A percentile compares a stretch with the other conserved stretches of the same genome.
These are phyloP conservation scores for Lutra lutra DNA, from an alignment of 2,797 vertebrate species.

Conservation along the genomic window DNA sequence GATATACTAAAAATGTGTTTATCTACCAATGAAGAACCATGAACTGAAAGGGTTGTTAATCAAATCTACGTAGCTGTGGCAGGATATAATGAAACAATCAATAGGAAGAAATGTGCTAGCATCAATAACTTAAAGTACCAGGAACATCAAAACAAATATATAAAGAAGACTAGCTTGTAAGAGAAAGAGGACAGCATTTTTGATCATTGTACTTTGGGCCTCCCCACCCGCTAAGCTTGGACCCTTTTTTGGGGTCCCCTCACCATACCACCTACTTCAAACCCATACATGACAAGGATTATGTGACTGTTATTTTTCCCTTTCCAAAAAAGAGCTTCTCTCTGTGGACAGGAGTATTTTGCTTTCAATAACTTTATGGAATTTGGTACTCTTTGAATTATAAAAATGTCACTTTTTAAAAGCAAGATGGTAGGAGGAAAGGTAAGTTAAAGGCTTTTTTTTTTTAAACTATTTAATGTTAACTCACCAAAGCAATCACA, in stretches of 20 bases:
- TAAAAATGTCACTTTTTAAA: conserved; percentile 48
- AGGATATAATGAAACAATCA: conserved; percentile 83
- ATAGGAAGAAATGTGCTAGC: conserved; percentile 80
- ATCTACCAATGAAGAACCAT: conserved; percentile 81
- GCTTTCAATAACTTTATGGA: conserved; percentile 47
- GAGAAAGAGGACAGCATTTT: conserved; percentile 72
- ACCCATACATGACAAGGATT: conserved; percentile 71
- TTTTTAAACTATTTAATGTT: not conserved
- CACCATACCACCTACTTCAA: conserved; percentile 72
- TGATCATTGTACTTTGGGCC: conserved; percentile 53
- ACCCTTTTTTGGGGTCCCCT: conserved; percentile 58
- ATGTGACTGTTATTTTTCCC: not conserved
- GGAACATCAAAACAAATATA: conserved; percentile 71
- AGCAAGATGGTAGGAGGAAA: not conserved
- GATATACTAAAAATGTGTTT: conserved; percentile 80
- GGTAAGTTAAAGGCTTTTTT: conserved; percentile 32
- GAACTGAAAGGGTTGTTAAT: conserved; percentile 78
- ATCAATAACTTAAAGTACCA: conserved; percentile 76
- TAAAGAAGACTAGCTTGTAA: conserved; percentile 65
- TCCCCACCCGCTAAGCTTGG: conserved; percentile 5
- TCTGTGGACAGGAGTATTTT: conserved; percentile 70
- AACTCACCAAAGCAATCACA: conserved; percentile 25
- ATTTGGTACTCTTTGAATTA: conserved; percentile 31
- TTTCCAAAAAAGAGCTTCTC: conserved; percentile 61
- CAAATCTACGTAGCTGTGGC: conserved; percentile 77